Percentiles rank a stretch among this genome's conserved stretches.
Conservation (phyloP, 2,888 invertebrate genomes). For the Eulithis testata region DNA sequence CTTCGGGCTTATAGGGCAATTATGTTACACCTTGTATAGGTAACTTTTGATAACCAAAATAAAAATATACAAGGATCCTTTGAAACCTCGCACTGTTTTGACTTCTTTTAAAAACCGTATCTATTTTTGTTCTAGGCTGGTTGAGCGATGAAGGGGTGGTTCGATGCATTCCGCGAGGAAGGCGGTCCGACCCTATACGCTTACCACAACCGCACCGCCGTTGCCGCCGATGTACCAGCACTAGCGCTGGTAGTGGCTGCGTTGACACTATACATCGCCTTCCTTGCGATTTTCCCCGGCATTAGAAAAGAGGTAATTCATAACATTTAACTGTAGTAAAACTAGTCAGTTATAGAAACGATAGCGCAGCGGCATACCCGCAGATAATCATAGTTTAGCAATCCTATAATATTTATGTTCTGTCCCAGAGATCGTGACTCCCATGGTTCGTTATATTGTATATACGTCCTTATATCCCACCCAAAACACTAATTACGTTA, state of each 20-base stretch:
- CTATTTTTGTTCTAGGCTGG: slow-evolving; percentile 67
- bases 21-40: too few species aligned
- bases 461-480: too few species aligned
- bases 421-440: too few species aligned
- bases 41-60: too few species aligned
- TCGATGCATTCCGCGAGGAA: slow-evolving; percentile 98
- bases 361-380: too few species aligned
- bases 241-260: slow-evolving; percentile 94
- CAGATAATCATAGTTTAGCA: too few species aligned
- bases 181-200: slow-evolving; percentile 98
- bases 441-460: too few species aligned
- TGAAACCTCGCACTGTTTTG: background rate
- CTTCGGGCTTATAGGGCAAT: too few species aligned
- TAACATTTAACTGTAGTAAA: too few species aligned
- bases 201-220: slow-evolving; percentile 97
- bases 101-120: background rate
- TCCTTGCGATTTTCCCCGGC: slow-evolving; percentile 98
- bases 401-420: too few species aligned
- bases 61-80: background rate
- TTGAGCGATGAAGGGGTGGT: slow-evolving; percentile 96
- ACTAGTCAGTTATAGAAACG: too few species aligned
- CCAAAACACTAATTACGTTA: too few species aligned
- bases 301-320: slow-evolving; percentile 93
- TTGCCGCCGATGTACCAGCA: slow-evolving; percentile 95
- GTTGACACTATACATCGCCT: slow-evolving; percentile 96